Conservation (phyloP, 2,797 vertebrate genomes). For the Acanthurus lineatus region DNA sequence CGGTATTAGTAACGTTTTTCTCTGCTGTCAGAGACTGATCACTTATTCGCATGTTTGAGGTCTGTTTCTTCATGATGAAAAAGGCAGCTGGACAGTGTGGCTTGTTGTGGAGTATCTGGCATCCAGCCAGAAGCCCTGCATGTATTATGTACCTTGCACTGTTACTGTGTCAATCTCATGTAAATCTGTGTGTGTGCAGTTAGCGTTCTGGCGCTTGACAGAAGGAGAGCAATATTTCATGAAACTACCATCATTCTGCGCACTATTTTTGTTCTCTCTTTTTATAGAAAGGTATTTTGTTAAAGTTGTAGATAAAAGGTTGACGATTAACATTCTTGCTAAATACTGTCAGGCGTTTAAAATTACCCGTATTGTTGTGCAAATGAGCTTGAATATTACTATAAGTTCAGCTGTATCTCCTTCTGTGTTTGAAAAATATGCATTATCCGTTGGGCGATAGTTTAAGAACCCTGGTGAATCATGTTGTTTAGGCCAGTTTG, state of each 20-base stretch:
- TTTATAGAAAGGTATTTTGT: not conserved
- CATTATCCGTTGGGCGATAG: not conserved
- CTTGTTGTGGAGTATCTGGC: conserved; percentile 67
- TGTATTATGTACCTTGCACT: conserved; percentile 67
- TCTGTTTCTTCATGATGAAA: conserved; percentile 47
- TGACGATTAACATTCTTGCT: conserved; percentile 18
- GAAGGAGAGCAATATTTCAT: conserved; percentile 3
- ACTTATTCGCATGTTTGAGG: conserved; percentile 29
- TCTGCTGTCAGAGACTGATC: conserved; percentile 29
- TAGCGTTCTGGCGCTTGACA: conserved; percentile 23
- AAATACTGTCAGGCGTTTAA: conserved; percentile 13
- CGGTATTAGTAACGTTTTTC: not conserved
- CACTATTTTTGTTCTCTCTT: not conserved
- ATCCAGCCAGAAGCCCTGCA: conserved; percentile 60
- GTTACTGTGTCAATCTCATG: conserved; percentile 61
- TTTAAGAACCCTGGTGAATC: not conserved
- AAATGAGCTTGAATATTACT: conserved; percentile 47
- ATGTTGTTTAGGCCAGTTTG: conserved; percentile 16
- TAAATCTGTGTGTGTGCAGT: conserved; percentile 51
- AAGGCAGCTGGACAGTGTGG: conserved; percentile 71
- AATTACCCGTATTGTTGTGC: conserved; percentile 34
- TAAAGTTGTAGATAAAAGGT: not conserved
- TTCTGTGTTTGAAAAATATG: conserved; percentile 1
- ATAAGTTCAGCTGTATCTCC: conserved; percentile 24
- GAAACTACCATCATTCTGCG: not conserved